These are phyloP conservation scores for Camponotus vicinus DNA, from an alignment of 1,140 invertebrate genomes.

Conservation along the genomic window DNA sequence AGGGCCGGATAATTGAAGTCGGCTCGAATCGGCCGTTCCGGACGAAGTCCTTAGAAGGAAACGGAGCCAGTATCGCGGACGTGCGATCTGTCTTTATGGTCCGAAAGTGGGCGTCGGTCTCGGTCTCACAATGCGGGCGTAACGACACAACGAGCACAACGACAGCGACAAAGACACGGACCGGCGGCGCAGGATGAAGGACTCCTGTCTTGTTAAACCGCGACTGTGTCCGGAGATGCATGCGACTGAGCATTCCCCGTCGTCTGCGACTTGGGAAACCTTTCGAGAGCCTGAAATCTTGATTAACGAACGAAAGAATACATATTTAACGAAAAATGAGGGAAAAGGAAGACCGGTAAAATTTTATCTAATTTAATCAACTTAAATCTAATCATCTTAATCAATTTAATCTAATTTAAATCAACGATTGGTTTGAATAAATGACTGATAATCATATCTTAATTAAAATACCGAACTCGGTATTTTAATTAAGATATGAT, in stretches of 20 bases:
- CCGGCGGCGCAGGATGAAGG: constrained; percentile 64
- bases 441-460: too few species aligned
- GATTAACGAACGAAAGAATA: neutral
- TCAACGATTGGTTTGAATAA: neutral
- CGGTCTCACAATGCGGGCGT: constrained; percentile 71
- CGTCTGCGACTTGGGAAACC: neutral
- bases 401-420: constrained; percentile 3
- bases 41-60: constrained; percentile 75
- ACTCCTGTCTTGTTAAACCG: constrained; percentile 70
- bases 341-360: too few species aligned
- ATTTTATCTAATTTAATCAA: too few species aligned
- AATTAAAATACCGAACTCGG: too few species aligned
- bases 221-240: constrained; percentile 51
- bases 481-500: neutral
- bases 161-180: constrained; percentile 62
- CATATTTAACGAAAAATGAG: neutral
- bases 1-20: constrained; percentile 72
- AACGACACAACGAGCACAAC: constrained; percentile 73
- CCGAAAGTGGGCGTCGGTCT: constrained; percentile 76
- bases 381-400: too few species aligned
- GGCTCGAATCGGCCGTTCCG: constrained; percentile 66
- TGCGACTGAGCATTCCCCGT: constrained; percentile 2
- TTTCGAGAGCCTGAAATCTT: neutral
- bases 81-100: constrained; percentile 78
- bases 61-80: constrained; percentile 72